phyloP scores from a whole-genome alignment of 2,888 invertebrate species.

The Magallana nippona region DNA sequence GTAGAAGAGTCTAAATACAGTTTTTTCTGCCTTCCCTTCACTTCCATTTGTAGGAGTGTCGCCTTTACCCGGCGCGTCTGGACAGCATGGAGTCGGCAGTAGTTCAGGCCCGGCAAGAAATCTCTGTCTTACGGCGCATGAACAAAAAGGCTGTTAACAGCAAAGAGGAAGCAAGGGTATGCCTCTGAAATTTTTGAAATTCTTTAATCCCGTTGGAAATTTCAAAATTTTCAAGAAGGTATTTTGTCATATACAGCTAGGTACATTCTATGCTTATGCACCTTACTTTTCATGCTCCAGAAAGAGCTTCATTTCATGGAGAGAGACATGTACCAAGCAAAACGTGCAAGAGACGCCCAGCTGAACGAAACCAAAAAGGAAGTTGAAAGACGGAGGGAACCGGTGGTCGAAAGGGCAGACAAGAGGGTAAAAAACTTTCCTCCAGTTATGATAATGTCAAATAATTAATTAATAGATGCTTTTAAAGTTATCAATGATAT shows the following conservation, averaged over 20 bases:
- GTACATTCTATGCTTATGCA: too few relatives aligned
- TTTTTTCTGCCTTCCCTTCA: background rate
- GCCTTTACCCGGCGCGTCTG: slow-evolving; percentile 66
- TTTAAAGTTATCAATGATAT: too few relatives aligned
- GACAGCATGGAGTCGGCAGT: slow-evolving; percentile 64
- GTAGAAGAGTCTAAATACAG: too few relatives aligned
- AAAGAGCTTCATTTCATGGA: slow-evolving; percentile 64
- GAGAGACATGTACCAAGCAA: slow-evolving; percentile 65
- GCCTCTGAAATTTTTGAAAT: background rate
- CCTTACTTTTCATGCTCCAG: slow-evolving; percentile 46
- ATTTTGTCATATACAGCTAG: too few relatives aligned
- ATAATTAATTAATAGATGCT: too few relatives aligned
- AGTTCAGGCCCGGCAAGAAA: slow-evolving; percentile 56
- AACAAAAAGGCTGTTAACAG: slow-evolving; percentile 63
- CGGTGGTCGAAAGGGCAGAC: slow-evolving; percentile 58
- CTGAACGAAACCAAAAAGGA: slow-evolving; percentile 67
- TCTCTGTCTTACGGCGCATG: slow-evolving; percentile 60
- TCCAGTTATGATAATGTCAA: background rate
- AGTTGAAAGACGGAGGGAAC: slow-evolving; percentile 64
- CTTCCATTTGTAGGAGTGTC: slow-evolving; percentile 60
- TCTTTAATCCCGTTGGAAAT: too few relatives aligned
- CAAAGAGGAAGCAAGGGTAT: slow-evolving; percentile 65
- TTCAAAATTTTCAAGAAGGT: too few relatives aligned
- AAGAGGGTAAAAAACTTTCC: slow-evolving; percentile 53
- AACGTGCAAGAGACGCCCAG: slow-evolving; percentile 65